Evolutionary conservation across 1,140 invertebrate genomes (phyloP).

Genomic region (Pogonomyrmex barbatus): DNA sequence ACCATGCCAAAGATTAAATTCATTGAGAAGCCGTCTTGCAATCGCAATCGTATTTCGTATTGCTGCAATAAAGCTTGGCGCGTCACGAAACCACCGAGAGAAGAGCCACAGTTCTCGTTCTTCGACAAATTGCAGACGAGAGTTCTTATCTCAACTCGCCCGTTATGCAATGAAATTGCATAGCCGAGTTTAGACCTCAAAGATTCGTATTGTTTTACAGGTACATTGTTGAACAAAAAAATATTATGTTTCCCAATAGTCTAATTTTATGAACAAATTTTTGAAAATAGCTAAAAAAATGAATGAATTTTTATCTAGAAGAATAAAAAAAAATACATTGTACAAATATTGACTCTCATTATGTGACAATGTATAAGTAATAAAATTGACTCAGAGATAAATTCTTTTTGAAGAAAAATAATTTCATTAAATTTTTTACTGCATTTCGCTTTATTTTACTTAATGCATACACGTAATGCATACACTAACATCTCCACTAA

Average conservation of each 20-base stretch:
- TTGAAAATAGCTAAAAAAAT: neutral
- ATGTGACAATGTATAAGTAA: neutral
- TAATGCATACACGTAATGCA: neutral
- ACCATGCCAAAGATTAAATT: slow-evolving; percentile 25
- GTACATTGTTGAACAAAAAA: neutral
- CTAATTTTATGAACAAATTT: neutral
- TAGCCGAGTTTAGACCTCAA: slow-evolving; percentile 17
- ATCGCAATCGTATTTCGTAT: slow-evolving; percentile 40
- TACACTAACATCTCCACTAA: neutral
- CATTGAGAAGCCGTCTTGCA: slow-evolving; percentile 50
- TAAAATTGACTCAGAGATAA: neutral
- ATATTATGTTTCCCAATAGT: neutral
- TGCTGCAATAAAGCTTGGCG: slow-evolving; percentile 46
- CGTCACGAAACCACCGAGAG: slow-evolving; percentile 55
- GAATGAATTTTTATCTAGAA: neutral
- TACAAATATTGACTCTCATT: neutral
- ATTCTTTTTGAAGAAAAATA: neutral
- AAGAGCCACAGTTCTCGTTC: slow-evolving; percentile 52
- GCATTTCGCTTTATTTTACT: neutral
- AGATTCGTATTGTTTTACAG: neutral
- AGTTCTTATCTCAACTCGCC: slow-evolving; percentile 28
- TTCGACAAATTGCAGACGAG: slow-evolving; percentile 56
- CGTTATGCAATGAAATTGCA: slow-evolving; percentile 43
- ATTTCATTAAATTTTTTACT: neutral
- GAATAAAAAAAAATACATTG: neutral